A percentile compares a stretch with the other conserved stretches of the same genome.
phyloP scores from a whole-genome alignment of 2,888 invertebrate species.

The Lycia hirtaria region DNA sequence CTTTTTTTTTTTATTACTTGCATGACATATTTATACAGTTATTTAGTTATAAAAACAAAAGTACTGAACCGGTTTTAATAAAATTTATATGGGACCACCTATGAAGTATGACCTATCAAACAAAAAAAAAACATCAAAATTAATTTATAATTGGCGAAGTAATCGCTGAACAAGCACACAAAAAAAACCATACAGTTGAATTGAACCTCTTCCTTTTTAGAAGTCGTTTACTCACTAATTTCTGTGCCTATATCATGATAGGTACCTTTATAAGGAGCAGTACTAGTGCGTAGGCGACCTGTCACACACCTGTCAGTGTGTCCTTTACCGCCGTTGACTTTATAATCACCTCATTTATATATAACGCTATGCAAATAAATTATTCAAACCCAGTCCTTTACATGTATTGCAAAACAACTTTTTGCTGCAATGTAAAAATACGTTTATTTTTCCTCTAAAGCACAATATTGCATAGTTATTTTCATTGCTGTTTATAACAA shows the following conservation, averaged over 20 bases:
- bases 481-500: background rate
- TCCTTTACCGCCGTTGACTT: conserved; percentile 35
- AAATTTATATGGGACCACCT: too few relatives aligned
- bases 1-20: too few relatives aligned
- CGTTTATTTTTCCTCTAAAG: background rate
- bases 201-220: too few relatives aligned
- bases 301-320: conserved; percentile 39
- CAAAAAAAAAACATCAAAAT: too few relatives aligned
- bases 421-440: background rate
- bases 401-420: conserved; percentile 2
- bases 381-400: conserved; percentile 4
- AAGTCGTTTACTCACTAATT: too few relatives aligned
- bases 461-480: background rate
- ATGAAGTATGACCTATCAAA: too few relatives aligned
- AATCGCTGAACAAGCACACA: too few relatives aligned
- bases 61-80: too few relatives aligned
- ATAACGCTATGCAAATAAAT: conserved; percentile 37
- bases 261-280: conserved; percentile 13
- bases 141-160: too few relatives aligned
- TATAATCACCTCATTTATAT: conserved; percentile 29
- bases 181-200: too few relatives aligned
- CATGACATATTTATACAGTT: too few relatives aligned
- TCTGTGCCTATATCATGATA: conserved; percentile 3
- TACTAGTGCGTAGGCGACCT: conserved; percentile 36
- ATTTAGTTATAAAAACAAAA: too few relatives aligned